Conservation (phyloP, 1,140 invertebrate genomes). For the Drosophila santomea region DNA sequence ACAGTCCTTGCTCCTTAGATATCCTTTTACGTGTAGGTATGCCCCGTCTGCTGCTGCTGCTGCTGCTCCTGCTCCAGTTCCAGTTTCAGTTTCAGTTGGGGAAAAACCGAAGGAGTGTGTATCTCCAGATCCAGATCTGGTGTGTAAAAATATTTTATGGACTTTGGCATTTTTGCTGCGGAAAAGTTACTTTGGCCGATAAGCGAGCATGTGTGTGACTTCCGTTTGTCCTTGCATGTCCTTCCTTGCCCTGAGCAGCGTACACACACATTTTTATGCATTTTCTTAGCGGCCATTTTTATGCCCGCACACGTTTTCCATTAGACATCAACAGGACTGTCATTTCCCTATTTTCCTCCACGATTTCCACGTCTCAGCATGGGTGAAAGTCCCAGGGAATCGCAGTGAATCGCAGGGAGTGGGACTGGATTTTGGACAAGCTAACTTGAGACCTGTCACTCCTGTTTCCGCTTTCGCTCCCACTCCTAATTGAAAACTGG, state of each 20-base stretch:
- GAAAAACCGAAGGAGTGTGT: conserved; percentile 43
- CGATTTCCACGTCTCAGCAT: conserved; percentile 28
- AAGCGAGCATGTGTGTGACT: conserved; percentile 67
- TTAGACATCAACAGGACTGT: conserved; percentile 76
- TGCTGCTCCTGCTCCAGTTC: not conserved
- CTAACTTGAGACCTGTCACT: conserved; percentile 36
- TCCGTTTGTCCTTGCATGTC: conserved; percentile 81
- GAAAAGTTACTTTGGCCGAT: conserved; percentile 73
- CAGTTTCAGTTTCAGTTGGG: conserved; percentile 16
- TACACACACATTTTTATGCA: conserved; percentile 75
- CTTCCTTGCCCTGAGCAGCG: conserved; percentile 24
- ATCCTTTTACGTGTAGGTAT: conserved; percentile 72
- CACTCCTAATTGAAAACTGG: conserved; percentile 70
- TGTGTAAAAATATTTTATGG: conserved; percentile 78
- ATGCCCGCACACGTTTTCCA: conserved; percentile 84
- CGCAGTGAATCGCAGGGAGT: not conserved
- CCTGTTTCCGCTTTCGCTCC: not conserved
- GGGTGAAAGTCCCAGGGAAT: not conserved
- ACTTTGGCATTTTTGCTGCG: conserved; percentile 54
- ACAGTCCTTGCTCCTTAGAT: conserved; percentile 24
- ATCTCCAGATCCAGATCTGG: conserved; percentile 38
- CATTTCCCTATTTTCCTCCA: conserved; percentile 55
- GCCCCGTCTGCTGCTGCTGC: not conserved
- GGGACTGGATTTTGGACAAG: not conserved
- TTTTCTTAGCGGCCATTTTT: conserved; percentile 84